These are phyloP conservation scores for Chamaea fasciata DNA, from an alignment of 2,113 vertebrate genomes.

Conservation along the genomic window DNA sequence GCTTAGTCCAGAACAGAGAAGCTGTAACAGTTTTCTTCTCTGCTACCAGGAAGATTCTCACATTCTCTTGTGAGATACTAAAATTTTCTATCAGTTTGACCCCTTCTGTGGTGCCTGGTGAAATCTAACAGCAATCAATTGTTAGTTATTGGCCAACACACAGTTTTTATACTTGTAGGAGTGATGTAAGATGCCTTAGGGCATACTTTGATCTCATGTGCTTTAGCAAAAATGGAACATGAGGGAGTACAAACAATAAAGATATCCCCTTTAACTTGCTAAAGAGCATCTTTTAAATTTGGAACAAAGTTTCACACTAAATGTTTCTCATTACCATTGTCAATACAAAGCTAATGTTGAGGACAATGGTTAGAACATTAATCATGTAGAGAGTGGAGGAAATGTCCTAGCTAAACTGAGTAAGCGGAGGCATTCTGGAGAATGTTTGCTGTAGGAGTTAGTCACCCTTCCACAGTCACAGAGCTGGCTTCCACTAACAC, in stretches of 20 bases:
- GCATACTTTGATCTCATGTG: neutral
- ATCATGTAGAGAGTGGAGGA: conserved; percentile 24
- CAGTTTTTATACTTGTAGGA: neutral
- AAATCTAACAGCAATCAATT: neutral
- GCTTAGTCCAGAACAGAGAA: neutral
- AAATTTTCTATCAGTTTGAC: neutral
- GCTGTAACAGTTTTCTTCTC: neutral
- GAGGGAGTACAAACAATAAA: neutral
- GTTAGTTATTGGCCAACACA: neutral
- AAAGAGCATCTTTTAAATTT: neutral
- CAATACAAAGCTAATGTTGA: conserved; percentile 22
- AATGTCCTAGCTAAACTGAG: conserved; percentile 31
- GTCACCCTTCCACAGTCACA: conserved; percentile 42
- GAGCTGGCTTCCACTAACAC: conserved; percentile 13
- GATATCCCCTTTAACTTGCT: neutral
- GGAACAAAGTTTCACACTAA: neutral
- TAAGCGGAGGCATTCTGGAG: conserved; percentile 42
- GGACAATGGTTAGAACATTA: conserved; percentile 43
- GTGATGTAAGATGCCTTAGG: neutral
- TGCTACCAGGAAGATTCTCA: neutral
- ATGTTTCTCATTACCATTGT: neutral
- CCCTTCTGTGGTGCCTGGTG: neutral
- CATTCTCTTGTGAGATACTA: neutral
- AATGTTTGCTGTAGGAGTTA: conserved; percentile 53
- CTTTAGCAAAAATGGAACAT: neutral